These are phyloP conservation scores for Antennarius maculatus DNA, from an alignment of 2,797 vertebrate genomes.

Conservation along the genomic window DNA sequence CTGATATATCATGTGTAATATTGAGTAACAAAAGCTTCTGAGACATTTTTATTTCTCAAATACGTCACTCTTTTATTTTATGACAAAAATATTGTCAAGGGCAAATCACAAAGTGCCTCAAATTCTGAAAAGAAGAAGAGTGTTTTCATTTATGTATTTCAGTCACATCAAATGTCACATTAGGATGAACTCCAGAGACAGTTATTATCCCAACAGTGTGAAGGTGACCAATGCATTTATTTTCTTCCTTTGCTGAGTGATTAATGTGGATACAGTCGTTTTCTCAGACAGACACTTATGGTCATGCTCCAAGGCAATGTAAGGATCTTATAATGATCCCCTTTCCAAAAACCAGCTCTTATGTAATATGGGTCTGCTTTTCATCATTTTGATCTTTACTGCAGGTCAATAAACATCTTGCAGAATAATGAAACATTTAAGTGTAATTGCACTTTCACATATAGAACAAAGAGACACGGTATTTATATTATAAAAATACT, in stretches of 20 bases:
- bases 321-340: slow-evolving; percentile 5
- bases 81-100: slow-evolving; percentile 42
- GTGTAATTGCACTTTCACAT: neutral
- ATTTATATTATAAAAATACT: neutral
- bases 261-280: slow-evolving; percentile 41
- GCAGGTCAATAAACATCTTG: slow-evolving; percentile 5
- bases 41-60: slow-evolving; percentile 66
- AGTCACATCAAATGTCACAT: slow-evolving; percentile 23
- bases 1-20: slow-evolving; percentile 51
- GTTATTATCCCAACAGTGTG: slow-evolving; percentile 23
- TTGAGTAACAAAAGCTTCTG: slow-evolving; percentile 35
- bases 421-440: slow-evolving; percentile 25
- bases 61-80: slow-evolving; percentile 49
- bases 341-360: neutral
- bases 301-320: slow-evolving; percentile 15
- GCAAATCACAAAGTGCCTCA: slow-evolving; percentile 21
- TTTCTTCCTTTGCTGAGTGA: slow-evolving; percentile 24
- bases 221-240: slow-evolving; percentile 19
- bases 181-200: slow-evolving; percentile 12
- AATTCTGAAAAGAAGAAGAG: slow-evolving; percentile 25
- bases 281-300: slow-evolving; percentile 25
- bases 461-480: neutral
- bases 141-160: slow-evolving; percentile 23
- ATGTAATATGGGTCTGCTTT: slow-evolving; percentile 18
- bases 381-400: slow-evolving; percentile 20